Conservation (phyloP, 2,888 invertebrate species). For the Metallyticus violacea region DNA sequence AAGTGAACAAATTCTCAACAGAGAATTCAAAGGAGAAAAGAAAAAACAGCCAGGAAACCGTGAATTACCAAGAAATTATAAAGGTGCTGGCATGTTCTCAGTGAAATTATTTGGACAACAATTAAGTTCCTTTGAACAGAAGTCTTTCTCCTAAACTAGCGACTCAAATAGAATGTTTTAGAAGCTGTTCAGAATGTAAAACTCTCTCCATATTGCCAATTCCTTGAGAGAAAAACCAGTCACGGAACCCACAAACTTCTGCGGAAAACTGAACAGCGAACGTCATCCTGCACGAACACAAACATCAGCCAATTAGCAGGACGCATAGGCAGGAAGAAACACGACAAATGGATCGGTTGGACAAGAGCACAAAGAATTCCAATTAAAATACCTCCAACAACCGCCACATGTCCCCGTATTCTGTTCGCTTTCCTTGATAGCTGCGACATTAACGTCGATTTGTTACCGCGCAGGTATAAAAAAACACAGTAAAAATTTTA, state of each 20-base stretch:
- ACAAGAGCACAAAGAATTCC: slow-evolving; percentile 25
- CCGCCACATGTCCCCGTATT: not conserved
- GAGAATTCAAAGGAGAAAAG: no score
- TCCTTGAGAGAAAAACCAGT: no score
- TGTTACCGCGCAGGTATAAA: not conserved
- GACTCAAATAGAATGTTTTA: no score
- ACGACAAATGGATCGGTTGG: not conserved
- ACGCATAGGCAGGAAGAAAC: not conserved
- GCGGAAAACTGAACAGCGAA: not conserved
- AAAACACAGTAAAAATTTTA: not conserved
- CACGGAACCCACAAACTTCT: not conserved
- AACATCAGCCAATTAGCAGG: not conserved
- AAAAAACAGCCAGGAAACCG: no score
- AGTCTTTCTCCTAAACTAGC: no score
- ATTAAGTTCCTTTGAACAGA: no score
- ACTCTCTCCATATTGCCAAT: no score
- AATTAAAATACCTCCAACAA: slow-evolving; percentile 26
- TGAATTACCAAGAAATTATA: no score
- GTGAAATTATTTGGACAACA: no score
- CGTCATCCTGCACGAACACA: not conserved
- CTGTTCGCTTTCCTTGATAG: not conserved
- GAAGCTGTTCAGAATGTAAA: no score
- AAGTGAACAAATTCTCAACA: no score
- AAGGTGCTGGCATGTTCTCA: no score
- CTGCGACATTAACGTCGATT: not conserved